Base-by-base conservation (phyloP, 2,888 invertebrate genomes). In the Lottia scabra region DNA sequence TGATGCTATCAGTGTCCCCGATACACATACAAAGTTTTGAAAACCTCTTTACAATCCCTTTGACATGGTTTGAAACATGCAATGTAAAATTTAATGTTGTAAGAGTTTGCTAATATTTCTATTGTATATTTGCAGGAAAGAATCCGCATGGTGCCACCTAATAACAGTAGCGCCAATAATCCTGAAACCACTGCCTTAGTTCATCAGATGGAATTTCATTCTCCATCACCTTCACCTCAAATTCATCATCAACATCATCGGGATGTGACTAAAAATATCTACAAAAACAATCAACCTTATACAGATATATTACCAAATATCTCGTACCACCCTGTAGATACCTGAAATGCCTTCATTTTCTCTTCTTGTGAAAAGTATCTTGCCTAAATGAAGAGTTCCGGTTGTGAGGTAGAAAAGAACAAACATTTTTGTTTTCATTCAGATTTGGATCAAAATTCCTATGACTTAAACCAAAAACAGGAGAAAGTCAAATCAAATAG, bases 141-240 rank as follows among this genome's bases (percentile, higher is more conserved):
- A 26, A 72, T 85, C 30, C 80, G 82, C 44, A 80, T 84, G 67
- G 70, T 84, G 30, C 77, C 81, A 48, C 75, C 78, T 26, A 77
- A 79, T 48, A 85, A 84, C 63, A 83, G 85, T 65, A 85, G 86
- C 67, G 70, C 85, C 44, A 86, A 84, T 71, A 84, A 85, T 71
- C 79, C 84, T 46, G 87, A 88, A 74, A 83, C 83, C 16, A 84
- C 85, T 44, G 76, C 80, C 26, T 75, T 81, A 26, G 84, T 84
- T 23, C 78, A 80, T 23, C 79, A 79, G 62, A 74, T 77, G 63
- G 75, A 74, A 38, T 38, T 38, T 38, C 38, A 38, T 38, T 38
- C 38, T 6, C 79, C 76, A 68, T 76, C 78, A 10, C 75, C 75
- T 64, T 74, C 75, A 23, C 73, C 73, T 13, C 46, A 70, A 10